Base-by-base conservation (phyloP, 2,888 invertebrate genomes). In the Osmoderma eremita region DNA sequence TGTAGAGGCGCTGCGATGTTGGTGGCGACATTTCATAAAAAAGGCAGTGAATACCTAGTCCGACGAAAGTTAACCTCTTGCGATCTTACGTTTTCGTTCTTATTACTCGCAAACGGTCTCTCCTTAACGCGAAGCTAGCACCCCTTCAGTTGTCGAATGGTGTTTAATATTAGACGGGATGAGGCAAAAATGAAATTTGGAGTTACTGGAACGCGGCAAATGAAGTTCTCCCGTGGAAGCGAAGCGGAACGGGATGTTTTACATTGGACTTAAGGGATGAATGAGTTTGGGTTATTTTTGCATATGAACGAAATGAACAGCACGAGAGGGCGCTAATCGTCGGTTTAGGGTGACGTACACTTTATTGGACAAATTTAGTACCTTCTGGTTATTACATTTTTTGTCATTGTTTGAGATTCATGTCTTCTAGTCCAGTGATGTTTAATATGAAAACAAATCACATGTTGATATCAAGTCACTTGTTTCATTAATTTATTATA, bases 11-110 rank as follows among this genome's bases (percentile, higher is more conserved):
- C 38, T 38, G 53, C 51, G 15, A 53, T 36, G 20, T 18, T 12
- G 49, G 17, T 53, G 71, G 70, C 71, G 72, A 76, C 74, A 76
- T 78, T 76, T 78, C 78, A 79, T 79, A 78, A 78, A 79, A 78
- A 78, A 76, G 77, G 78, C 77, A 78, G 76, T 76, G 75, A 22
- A 41, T 53, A 20, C 45, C 20, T 20, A 2, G 8, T n/a, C 38
- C n/a, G 30, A 41, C 24, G 42, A 51, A 36, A 53, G n/a, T n/a
- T n/a, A 53, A 41, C 20, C 20, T 53, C 53, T 20, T 45, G 15
- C 15, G 24, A 24, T 30, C 30, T 45, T 17, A 12, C 4, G 45
- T 41, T 45, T 61, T 61, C 45, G 42, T 20, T 42, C 58, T 61
- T 48, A 20, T 20, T 12, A 2, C 6, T 10, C 1, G 20, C 18